Evolutionary conservation across 2,888 invertebrate species (phyloP), one percentile per base, ranked within the genome.

Genomic region (Hanleya hanleyi): DNA sequence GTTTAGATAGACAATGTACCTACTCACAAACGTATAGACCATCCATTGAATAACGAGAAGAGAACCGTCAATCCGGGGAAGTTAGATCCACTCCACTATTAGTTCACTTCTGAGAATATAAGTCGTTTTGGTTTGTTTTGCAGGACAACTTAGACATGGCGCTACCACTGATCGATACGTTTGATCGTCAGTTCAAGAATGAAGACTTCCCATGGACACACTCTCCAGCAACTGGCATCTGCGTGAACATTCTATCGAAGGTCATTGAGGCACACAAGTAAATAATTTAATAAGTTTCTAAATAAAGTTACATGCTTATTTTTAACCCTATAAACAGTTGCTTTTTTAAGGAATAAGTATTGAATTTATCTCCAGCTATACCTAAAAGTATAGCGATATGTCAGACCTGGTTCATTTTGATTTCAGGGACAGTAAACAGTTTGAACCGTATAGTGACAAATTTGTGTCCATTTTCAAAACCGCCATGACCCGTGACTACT

Each of bases 371-470:
- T n/a, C n/a, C n/a, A n/a, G n/a, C n/a, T n/a, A n/a, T n/a, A n/a
- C n/a, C n/a, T n/a, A n/a, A n/a, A n/a, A n/a, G n/a, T n/a, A n/a
- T n/a, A n/a, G n/a, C n/a, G n/a, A n/a, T n/a, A n/a, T n/a, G n/a
- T n/a, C n/a, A n/a, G n/a, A n/a, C n/a, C n/a, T n/a, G n/a, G n/a
- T n/a, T n/a, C n/a, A n/a, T n/a, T n/a, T n/a, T n/a, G n/a, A n/a
- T 72, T 1, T 32, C 69, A 82, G 80, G 38, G 73, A 77, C 64
- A 76, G 77, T 1, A 77, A 77, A 41, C 51, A 67, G 36, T 74
- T 82, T 22, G 77, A 74, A 3, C 70, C 69, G 38, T 70, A 73
- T 22, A 78, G 79, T 4, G 69, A 22, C 2, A 29, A 57, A 50
- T 75, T 80, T 47, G 69, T 81, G 41, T 73, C 72, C 18, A 69